Evolutionary conservation across 2,113 vertebrate genomes (phyloP).

Genomic region (Amphilophus citrinellus): DNA sequence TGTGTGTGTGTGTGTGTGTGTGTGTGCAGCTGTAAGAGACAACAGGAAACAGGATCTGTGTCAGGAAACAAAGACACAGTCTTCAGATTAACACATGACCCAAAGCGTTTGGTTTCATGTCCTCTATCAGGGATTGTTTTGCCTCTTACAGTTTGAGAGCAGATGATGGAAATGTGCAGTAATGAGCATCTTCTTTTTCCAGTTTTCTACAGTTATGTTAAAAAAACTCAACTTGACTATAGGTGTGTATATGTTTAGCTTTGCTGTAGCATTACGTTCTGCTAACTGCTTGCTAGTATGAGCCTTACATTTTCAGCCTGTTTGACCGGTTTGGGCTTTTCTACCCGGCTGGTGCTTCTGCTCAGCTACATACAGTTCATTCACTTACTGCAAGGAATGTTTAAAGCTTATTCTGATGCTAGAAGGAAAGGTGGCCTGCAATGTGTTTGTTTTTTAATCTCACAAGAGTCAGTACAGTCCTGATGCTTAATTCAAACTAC

Average conservation of each 20-base stretch:
- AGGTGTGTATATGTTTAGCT: background rate
- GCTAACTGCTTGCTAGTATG: constrained; percentile 37
- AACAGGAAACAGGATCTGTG: background rate
- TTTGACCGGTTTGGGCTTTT: constrained; percentile 10
- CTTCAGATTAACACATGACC: background rate
- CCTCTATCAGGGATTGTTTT: too few relatives aligned
- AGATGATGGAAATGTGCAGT: too few relatives aligned
- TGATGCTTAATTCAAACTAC: too few relatives aligned
- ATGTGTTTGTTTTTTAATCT: background rate
- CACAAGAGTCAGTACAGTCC: too few relatives aligned
- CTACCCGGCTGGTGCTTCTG: background rate
- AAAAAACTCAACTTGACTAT: background rate
- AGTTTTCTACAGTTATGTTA: too few relatives aligned
- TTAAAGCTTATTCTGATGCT: background rate
- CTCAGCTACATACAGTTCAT: too few relatives aligned
- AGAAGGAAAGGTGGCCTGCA: fast-evolving
- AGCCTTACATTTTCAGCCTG: background rate
- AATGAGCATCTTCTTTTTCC: background rate
- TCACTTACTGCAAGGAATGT: background rate
- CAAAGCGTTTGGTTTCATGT: background rate
- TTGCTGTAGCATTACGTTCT: constrained; percentile 12
- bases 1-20: too few relatives aligned
- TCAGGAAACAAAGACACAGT: background rate
- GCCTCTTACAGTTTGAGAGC: too few relatives aligned
- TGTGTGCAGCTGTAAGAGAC: background rate